phyloP scores from a whole-genome alignment of 2,888 invertebrate species.

The Lasioglossum zephyrum region DNA sequence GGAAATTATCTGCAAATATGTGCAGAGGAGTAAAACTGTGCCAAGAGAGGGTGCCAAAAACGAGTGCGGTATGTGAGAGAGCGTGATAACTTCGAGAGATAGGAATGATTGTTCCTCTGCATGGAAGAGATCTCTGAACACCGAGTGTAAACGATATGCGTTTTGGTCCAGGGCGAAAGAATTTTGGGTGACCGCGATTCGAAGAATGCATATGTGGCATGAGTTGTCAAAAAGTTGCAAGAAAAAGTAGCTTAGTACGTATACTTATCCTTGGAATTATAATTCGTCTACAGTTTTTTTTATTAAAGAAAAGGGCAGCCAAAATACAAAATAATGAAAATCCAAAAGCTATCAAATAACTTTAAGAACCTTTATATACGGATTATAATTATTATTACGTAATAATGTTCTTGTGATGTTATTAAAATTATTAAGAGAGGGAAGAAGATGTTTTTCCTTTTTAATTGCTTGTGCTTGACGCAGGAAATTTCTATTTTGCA shows the following conservation, averaged over 20 bases:
- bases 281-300: neutral
- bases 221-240: neutral
- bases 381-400: no score
- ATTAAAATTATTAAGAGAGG: neutral
- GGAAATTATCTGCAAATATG: slow-evolving; percentile 5
- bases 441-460: neutral
- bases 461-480: neutral
- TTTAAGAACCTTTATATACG: neutral
- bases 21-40: neutral
- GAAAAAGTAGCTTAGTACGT: neutral
- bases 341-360: neutral
- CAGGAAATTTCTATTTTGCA: neutral
- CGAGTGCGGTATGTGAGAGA: neutral
- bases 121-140: neutral
- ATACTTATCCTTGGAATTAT: neutral
- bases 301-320: neutral
- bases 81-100: neutral
- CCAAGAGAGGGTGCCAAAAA: slow-evolving; percentile 3
- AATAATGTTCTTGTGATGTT: neutral
- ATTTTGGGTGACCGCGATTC: slow-evolving; percentile 9
- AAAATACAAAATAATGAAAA: neutral
- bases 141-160: neutral
- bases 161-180: neutral
- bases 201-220: neutral
- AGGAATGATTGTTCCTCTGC: neutral